Evolutionary conservation across 2,888 invertebrate genomes (phyloP), one percentile per base, ranked within the genome.

Genomic region (Andrena hattorfiana): DNA sequence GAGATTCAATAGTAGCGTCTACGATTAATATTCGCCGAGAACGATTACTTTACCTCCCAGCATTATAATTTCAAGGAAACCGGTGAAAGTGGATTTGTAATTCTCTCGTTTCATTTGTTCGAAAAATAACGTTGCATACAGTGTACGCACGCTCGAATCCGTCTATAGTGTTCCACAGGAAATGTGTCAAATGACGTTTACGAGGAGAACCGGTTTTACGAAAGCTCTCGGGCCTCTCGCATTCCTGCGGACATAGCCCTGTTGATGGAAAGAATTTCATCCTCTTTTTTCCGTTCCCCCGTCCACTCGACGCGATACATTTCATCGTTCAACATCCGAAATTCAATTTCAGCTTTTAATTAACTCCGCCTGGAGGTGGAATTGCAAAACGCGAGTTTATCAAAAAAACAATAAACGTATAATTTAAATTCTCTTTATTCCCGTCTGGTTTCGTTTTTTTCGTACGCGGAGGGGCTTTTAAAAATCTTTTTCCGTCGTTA

Each of bases 171-270:
- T 59, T 71, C 71, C 76, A 74, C 75, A 74, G 79, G 84, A 84
- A 80, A 84, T 83, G 80, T 84, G 84, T 84, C 83, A 84, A 83
- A 83, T 83, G 84, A 83, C 84, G 76, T 84, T 84, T 84, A 84
- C 80, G 77, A 77, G 30, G 59, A 74, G 72, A 84, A 84, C 84
- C 84, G 84, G 84, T 84, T 84, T 79, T 73, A 69, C 79, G 83
- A 83, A 84, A 84, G 84, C 83, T 83, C 72, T 75, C 70, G 66
- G 68, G 35, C 69, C 76, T 56, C 66, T 79, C 72, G 84, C 84
- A 84, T 84, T 84, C 84, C 79, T 79, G 51, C 68, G 62, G 64
- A 76, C 72, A 72, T 79, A 83, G 59, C 71, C 75, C 70, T 83
- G 75, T 76, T 79, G 76, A 83, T 80, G 59, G 64, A 32, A 71